A percentile compares a stretch with the other conserved stretches of the same genome.
These are phyloP conservation scores for Apotomis betuletana DNA, from an alignment of 2,888 invertebrate genomes.

Conservation along the genomic window DNA sequence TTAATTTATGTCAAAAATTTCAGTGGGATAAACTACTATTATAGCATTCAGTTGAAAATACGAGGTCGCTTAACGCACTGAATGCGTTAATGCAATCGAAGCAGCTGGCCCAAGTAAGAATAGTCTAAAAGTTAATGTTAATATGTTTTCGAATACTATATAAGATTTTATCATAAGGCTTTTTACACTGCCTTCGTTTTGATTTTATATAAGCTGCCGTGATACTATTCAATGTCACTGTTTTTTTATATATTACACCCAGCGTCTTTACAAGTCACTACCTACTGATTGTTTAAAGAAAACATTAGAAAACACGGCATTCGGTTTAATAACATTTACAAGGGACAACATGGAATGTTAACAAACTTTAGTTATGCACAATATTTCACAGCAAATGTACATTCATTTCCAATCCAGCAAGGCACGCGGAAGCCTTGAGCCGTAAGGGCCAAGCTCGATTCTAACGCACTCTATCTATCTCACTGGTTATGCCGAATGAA, in stretches of 20 bases:
- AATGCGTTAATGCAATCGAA: no score
- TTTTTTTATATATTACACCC: not conserved
- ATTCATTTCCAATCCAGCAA: not conserved
- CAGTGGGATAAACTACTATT: no score
- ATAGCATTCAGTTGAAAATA: no score
- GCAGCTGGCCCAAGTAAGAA: no score
- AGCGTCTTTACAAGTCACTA: not conserved
- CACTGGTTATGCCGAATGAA: not conserved
- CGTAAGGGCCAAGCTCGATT: not conserved
- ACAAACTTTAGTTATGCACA: conserved; percentile 24
- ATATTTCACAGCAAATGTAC: conserved; percentile 10
- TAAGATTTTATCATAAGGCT: no score
- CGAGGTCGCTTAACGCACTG: no score
- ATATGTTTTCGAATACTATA: no score
- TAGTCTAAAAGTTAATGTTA: no score
- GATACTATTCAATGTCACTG: not conserved
- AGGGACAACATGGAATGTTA: conserved; percentile 32
- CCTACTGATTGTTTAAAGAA: not conserved
- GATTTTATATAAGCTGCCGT: not conserved
- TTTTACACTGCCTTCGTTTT: not conserved
- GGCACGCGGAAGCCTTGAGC: not conserved
- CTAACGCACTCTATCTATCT: not conserved
- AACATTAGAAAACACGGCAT: conserved; percentile 17
- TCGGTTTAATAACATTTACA: conserved; percentile 29
- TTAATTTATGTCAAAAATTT: no score